phyloP scores from a whole-genome alignment of 2,888 invertebrate species.

The Eupithecia vulgata region DNA sequence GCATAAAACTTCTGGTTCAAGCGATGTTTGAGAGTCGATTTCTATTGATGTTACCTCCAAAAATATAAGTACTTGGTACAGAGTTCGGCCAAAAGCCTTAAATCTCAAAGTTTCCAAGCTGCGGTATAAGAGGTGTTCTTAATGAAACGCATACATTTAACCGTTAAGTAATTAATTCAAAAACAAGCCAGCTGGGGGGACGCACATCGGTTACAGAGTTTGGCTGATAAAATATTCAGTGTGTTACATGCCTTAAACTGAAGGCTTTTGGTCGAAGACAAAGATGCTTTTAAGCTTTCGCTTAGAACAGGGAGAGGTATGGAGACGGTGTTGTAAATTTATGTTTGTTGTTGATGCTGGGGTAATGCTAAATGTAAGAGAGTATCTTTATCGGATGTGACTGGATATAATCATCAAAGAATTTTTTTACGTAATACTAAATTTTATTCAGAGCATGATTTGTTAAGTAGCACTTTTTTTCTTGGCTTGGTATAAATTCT shows the following conservation, averaged over 20 bases:
- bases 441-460: neutral
- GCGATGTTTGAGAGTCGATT: neutral
- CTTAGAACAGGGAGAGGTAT: slow-evolving; percentile 49
- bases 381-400: neutral
- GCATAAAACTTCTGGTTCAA: neutral
- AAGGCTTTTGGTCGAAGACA: slow-evolving; percentile 77
- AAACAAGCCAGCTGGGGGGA: slow-evolving; percentile 52
- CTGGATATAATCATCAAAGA: neutral
- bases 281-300: slow-evolving; percentile 81
- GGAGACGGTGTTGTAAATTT: slow-evolving; percentile 44
- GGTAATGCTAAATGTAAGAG: neutral
- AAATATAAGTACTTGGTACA: neutral
- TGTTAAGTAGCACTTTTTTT: neutral
- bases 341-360: neutral
- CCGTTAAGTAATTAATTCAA: slow-evolving; percentile 65
- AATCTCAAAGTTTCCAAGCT: slow-evolving; percentile 19
- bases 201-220: slow-evolving; percentile 58
- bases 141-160: slow-evolving; percentile 44
- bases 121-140: slow-evolving; percentile 23
- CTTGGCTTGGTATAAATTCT: neutral
- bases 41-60: neutral
- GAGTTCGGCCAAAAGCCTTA: slow-evolving; percentile 6
- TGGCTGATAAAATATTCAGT: slow-evolving; percentile 75
- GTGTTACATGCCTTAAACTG: slow-evolving; percentile 72
- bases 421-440: neutral